Evolutionary conservation across 2,113 vertebrate species (phyloP).

Genomic region (Oophaga pumilio): DNA sequence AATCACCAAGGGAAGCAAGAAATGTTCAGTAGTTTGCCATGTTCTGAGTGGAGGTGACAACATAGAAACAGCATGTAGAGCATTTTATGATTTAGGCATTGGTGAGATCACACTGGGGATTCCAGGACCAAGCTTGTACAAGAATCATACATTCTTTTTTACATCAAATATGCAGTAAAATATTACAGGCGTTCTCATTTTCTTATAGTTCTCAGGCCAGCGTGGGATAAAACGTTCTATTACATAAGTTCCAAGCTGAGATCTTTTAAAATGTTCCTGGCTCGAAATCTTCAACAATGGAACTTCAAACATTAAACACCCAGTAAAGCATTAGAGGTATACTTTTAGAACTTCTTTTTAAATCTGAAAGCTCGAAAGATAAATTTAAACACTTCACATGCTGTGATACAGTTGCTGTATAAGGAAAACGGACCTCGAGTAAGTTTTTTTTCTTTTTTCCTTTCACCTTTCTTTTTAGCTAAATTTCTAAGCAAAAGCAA

Average conservation of each 20-base stretch:
- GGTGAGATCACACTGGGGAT: slow-evolving; percentile 25
- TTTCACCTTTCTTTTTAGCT: background rate
- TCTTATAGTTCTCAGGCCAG: background rate
- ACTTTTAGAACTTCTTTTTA: slow-evolving; percentile 30
- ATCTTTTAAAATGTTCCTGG: slow-evolving; percentile 64
- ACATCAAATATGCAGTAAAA: slow-evolving; percentile 41
- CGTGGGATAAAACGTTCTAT: slow-evolving; percentile 49
- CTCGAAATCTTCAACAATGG: slow-evolving; percentile 62
- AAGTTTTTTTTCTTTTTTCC: too few species aligned
- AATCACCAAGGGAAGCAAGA: background rate
- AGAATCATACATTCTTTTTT: slow-evolving; percentile 44
- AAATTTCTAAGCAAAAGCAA: background rate
- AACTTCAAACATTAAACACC: slow-evolving; percentile 62
- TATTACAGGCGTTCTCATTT: slow-evolving; percentile 6
- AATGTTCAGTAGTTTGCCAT: background rate
- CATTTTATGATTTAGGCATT: slow-evolving; percentile 17
- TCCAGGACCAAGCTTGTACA: background rate
- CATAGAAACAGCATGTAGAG: slow-evolving; percentile 22
- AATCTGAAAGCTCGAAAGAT: background rate
- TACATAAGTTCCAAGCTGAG: slow-evolving; percentile 60
- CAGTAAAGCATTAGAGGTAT: slow-evolving; percentile 39
- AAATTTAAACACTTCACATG: slow-evolving; percentile 26
- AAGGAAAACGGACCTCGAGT: background rate
- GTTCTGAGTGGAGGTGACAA: slow-evolving; percentile 13
- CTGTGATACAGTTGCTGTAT: background rate